A percentile compares a stretch with the other conserved stretches of the same genome.
Conservation (phyloP, 2,113 vertebrate genomes). For the Scartelaos histophorus region DNA sequence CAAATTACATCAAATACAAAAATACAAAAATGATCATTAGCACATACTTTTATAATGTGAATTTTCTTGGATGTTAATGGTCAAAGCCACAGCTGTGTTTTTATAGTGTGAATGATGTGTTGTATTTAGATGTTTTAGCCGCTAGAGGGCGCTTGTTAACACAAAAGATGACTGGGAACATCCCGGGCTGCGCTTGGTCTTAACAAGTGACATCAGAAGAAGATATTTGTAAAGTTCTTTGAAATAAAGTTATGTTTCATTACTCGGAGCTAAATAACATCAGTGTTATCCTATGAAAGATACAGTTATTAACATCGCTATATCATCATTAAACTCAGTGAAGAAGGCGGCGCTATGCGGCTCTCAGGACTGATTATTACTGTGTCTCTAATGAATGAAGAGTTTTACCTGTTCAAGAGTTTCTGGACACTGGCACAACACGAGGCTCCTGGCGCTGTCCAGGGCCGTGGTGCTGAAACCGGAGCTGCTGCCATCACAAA, state of each 20-base stretch:
- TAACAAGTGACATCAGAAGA: neutral
- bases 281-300: neutral
- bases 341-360: neutral
- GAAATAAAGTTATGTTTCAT: neutral
- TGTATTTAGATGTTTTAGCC: constrained; percentile 23
- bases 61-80: too few species aligned
- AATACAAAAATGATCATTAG: neutral
- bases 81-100: neutral
- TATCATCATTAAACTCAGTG: neutral
- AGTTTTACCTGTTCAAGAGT: neutral
- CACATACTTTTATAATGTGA: too few species aligned
- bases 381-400: neutral
- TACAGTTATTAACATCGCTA: neutral
- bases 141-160: constrained; percentile 47
- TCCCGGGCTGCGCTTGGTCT: neutral
- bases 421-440: constrained; percentile 7
- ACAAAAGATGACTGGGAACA: neutral
- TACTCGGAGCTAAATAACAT: neutral
- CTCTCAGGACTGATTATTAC: neutral
- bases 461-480: constrained; percentile 60
- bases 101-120: neutral
- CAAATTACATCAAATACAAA: too few species aligned
- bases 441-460: constrained; percentile 54
- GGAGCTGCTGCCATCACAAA: constrained; percentile 16
- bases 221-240: neutral